phyloP scores from a whole-genome alignment of 2,797 vertebrate genomes.

The Myotis daubentonii region DNA sequence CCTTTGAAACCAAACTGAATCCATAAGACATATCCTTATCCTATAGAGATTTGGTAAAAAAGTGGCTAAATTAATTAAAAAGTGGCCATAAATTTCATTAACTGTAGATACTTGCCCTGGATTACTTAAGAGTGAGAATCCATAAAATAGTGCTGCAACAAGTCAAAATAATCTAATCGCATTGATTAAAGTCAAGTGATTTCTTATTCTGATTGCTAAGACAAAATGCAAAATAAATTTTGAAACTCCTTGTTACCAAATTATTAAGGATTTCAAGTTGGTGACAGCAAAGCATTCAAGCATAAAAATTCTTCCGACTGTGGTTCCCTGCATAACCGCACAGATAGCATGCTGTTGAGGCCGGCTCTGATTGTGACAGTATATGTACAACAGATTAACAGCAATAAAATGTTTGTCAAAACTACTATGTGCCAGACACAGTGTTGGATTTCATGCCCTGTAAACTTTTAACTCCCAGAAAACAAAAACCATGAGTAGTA shows the following conservation, averaged over 20 bases:
- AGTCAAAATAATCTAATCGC: neutral
- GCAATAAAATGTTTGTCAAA: neutral
- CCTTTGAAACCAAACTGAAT: neutral
- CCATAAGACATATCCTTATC: neutral
- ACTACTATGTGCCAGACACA: neutral
- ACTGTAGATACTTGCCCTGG: neutral
- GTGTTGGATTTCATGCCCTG: neutral
- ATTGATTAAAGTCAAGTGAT: neutral
- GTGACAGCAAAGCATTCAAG: neutral
- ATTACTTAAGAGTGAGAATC: neutral
- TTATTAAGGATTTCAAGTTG: neutral
- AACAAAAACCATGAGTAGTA: neutral
- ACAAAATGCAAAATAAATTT: neutral
- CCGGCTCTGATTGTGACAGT: neutral
- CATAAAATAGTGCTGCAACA: neutral
- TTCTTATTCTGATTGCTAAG: neutral
- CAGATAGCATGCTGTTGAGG: neutral
- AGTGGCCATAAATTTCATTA: neutral
- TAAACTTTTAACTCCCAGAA: neutral
- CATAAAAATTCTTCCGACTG: neutral
- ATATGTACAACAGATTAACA: neutral
- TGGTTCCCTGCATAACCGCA: neutral
- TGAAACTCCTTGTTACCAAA: neutral
- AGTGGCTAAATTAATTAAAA: too few species aligned
- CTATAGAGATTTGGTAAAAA: neutral